These are phyloP conservation scores for Pangasianodon hypophthalmus DNA, from an alignment of 2,113 vertebrate genomes.

Conservation along the genomic window DNA sequence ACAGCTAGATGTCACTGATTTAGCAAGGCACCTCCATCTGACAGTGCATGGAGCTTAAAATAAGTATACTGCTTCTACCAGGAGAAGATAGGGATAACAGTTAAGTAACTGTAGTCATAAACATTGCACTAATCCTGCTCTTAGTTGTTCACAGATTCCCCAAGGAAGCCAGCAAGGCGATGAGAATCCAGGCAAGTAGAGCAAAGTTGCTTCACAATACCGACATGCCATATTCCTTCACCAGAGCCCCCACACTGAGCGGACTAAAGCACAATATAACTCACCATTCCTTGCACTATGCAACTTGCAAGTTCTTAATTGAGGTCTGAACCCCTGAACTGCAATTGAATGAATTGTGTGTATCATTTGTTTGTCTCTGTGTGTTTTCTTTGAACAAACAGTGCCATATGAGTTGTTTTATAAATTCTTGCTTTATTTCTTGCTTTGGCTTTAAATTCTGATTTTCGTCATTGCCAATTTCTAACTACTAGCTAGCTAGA, in stretches of 20 bases:
- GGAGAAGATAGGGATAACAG: not conserved
- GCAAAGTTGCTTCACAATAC: not conserved
- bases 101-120: not conserved
- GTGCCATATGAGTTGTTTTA: not conserved
- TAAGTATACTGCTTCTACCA: not conserved
- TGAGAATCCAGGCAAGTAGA: not conserved
- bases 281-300: not conserved
- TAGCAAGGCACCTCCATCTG: not conserved
- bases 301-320: not conserved
- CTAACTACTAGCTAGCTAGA: not conserved
- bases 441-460: not conserved
- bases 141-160: not conserved
- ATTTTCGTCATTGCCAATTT: not conserved
- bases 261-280: not conserved
- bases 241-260: not conserved
- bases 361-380: not conserved
- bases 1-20: not conserved
- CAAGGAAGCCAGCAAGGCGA: not conserved
- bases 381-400: not conserved
- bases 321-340: not conserved
- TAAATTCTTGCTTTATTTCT: not conserved
- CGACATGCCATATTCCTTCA: not conserved
- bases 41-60: not conserved
- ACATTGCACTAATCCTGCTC: not conserved
- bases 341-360: not conserved